A percentile compares a stretch with the other conserved stretches of the same genome.
phyloP scores from a whole-genome alignment of 2,888 invertebrate species.

The Drosophila acutilabella region DNA sequence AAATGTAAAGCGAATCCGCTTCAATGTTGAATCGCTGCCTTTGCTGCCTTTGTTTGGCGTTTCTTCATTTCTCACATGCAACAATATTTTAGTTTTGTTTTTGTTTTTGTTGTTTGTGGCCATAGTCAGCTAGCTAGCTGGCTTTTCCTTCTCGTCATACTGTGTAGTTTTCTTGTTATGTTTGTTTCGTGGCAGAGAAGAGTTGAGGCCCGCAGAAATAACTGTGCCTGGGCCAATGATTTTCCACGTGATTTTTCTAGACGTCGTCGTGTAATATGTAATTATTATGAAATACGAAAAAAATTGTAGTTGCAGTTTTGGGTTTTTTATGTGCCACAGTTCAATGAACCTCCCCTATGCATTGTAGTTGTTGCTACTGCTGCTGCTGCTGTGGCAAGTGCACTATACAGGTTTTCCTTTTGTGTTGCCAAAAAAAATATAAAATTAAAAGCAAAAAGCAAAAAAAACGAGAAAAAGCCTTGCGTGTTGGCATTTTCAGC shows the following conservation, averaged over 20 bases:
- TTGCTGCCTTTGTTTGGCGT: slow-evolving; percentile 49
- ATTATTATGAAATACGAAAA: slow-evolving; percentile 71
- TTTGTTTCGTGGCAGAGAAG: slow-evolving; percentile 12
- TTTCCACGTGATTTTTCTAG: slow-evolving; percentile 70
- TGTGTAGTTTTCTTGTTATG: slow-evolving; percentile 34
- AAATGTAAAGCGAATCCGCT: slow-evolving; percentile 34
- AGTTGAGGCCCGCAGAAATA: slow-evolving; percentile 56
- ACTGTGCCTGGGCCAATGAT: slow-evolving; percentile 62
- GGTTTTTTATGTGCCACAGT: slow-evolving; percentile 46
- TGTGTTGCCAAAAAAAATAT: slow-evolving; percentile 68
- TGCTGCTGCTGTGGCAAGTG: slow-evolving; percentile 65
- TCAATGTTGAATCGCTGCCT: slow-evolving; percentile 44
- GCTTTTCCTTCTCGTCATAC: slow-evolving; percentile 28
- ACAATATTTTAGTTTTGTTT: slow-evolving; percentile 32
- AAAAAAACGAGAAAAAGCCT: slow-evolving; percentile 57
- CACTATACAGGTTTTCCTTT: slow-evolving; percentile 74
- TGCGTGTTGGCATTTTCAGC: slow-evolving; percentile 74
- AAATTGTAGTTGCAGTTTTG: slow-evolving; percentile 52
- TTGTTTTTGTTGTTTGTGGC: slow-evolving; percentile 31
- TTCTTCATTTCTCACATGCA: slow-evolving; percentile 49
- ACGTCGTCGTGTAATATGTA: slow-evolving; percentile 53
- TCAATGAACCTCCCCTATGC: slow-evolving; percentile 59
- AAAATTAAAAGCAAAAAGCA: slow-evolving; percentile 30
- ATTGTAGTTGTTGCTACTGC: slow-evolving; percentile 23
- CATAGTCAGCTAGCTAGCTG: background rate